A percentile compares a stretch with the other conserved stretches of the same genome.
phyloP scores from a whole-genome alignment of 2,888 invertebrate genomes.

The Cistogaster globosa region DNA sequence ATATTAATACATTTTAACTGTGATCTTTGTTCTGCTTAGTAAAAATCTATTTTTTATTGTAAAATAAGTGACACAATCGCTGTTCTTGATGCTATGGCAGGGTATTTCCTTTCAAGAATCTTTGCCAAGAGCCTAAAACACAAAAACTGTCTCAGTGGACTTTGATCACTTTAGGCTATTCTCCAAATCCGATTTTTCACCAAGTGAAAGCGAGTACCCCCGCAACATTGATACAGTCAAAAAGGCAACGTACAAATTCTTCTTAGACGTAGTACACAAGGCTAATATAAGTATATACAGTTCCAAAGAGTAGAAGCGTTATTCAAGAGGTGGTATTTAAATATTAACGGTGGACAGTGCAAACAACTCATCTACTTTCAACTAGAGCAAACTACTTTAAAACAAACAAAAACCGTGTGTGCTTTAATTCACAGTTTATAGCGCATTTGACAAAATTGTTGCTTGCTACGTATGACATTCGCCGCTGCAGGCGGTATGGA shows the following conservation, averaged over 20 bases:
- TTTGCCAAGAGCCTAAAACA: constrained; percentile 43
- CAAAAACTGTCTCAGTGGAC: no score
- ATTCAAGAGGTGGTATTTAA: constrained; percentile 62
- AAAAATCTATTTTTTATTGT: constrained; percentile 2
- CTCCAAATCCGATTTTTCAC: constrained; percentile 7
- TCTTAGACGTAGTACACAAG: constrained; percentile 59
- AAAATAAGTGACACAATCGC: background rate
- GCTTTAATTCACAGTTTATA: constrained; percentile 59
- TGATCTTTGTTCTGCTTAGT: constrained; percentile 12
- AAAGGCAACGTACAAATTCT: constrained; percentile 40
- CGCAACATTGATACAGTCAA: constrained; percentile 3
- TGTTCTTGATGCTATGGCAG: background rate
- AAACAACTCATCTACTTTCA: constrained; percentile 55
- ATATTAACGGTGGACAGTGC: constrained; percentile 56
- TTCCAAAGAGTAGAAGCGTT: constrained; percentile 65
- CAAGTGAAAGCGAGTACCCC: constrained; percentile 26
- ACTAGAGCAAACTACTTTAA: constrained; percentile 59
- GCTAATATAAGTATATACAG: constrained; percentile 64
- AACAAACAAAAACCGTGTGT: constrained; percentile 57
- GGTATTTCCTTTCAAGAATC: background rate
- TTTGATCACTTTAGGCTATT: constrained; percentile 1
- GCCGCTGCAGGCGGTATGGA: constrained; percentile 62
- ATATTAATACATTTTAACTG: constrained; percentile 1
- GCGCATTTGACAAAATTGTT: constrained; percentile 61
- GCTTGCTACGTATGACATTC: constrained; percentile 62